These are phyloP conservation scores for Acanthococcus lagerstroemiae DNA, from an alignment of 2,888 invertebrate genomes.

Conservation along the genomic window DNA sequence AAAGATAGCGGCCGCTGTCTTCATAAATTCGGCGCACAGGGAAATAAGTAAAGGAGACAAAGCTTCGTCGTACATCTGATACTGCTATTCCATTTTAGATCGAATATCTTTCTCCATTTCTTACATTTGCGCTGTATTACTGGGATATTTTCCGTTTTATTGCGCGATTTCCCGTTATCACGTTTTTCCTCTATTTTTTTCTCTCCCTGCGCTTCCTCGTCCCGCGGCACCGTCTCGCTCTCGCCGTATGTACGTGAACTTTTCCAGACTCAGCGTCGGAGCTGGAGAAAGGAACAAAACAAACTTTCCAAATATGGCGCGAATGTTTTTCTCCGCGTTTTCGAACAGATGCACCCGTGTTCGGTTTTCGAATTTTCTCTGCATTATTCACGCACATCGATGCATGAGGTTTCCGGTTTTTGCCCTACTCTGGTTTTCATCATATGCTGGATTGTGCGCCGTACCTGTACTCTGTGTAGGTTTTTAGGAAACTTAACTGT, in stretches of 20 bases:
- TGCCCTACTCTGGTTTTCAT: no score
- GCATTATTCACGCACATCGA: no score
- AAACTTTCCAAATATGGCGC: no score
- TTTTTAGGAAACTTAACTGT: no score
- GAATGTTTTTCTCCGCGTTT: no score
- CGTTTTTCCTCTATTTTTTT: slow-evolving; percentile 15
- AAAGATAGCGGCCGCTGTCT: slow-evolving; percentile 27
- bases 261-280: slow-evolving; percentile 19
- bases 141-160: slow-evolving; percentile 28
- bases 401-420: no score
- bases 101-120: slow-evolving; percentile 29
- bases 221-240: no score
- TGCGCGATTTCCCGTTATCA: slow-evolving; percentile 29
- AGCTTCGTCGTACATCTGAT: slow-evolving; percentile 27
- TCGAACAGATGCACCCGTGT: no score
- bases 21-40: slow-evolving; percentile 12
- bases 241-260: not conserved
- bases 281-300: slow-evolving; percentile 16
- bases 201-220: not conserved
- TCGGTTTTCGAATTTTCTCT: no score
- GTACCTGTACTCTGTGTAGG: no score
- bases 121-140: slow-evolving; percentile 29
- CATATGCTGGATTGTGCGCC: no score
- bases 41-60: slow-evolving; percentile 23
- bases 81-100: slow-evolving; percentile 29